Evolutionary conservation across 2,888 invertebrate species (phyloP), one percentile per base, ranked within the genome.

Genomic region (Slavum lentiscoides): DNA sequence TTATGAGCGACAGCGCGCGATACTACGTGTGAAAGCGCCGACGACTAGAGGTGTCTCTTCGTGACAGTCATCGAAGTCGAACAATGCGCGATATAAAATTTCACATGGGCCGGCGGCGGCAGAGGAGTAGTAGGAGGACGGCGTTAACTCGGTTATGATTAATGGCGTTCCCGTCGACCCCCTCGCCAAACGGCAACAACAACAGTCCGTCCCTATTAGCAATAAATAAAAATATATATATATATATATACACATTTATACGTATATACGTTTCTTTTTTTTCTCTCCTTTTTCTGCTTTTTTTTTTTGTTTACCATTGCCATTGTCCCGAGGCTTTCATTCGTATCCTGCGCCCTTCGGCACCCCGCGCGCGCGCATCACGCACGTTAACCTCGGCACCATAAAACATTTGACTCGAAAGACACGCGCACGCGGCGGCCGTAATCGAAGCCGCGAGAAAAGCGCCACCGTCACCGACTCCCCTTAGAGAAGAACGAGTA

Each of bases 181-280:
- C 80, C 80, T 72, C 39, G 64, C 80, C 64, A 39, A 77, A 80
- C 30, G 4, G 30, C 30, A 30, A 30, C 30, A 30, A 30, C 68
- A 70, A 72, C 72, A 72, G 80, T 72, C 64, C 80, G 66, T 80
- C 80, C 80, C 80, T 80, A 80, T 80, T 80, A 80, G 80, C 80
- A 80, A 80, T 80, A 80, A 80, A 80, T 80, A 80, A 80, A 72
- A 80, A 80, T 64, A 72, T 64, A 76, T n/a, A n/a, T n/a, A n/a
- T n/a, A n/a, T n/a, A n/a, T n/a, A n/a, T n/a, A n/a, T n/a, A n/a
- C n/a, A n/a, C n/a, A n/a, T n/a, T n/a, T n/a, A n/a, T n/a, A n/a
- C 30, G 4, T 30, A 30, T 30, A 30, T 72, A 77, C 69, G 23
- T 77, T 76, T 74, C 37, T 53, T n/a, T 74, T n/a, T 74, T 39